Evolutionary conservation across 2,888 invertebrate genomes (phyloP), one percentile per base, ranked within the genome.

Genomic region (Unio pictorum): DNA sequence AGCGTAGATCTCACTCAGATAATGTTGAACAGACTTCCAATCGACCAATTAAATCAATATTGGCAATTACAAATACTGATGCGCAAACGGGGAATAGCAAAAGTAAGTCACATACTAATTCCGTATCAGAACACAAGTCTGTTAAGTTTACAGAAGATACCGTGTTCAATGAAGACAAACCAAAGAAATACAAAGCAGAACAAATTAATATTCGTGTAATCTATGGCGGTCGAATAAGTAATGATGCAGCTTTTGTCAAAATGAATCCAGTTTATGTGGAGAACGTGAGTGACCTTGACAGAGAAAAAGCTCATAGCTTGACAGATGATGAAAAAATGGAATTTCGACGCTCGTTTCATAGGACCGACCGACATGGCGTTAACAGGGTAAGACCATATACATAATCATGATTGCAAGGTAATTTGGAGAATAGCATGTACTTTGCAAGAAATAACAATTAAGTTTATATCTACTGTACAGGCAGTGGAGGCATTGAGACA

Each of bases 111-210:
- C 64, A 72, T 23, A 62, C 70, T 34, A 67, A 73, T 3, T 57
- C 64, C 26, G 77, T 73, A 67, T 78, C 78, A 17, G 83, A 83
- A 70, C 67, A 69, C 6, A 84, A 82, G 64, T 72, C 73, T 64
- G 84, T 84, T 54, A 82, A 81, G 23, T 84, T 84, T 72, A 78
- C 83, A 28, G 67, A 82, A 34, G 83, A 82, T 65, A 84, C 84
- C 23, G 79, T 83, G 45, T 83, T 83, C 61, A 83, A 83, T 73
- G 84, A 83, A 60, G 75, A 79, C 57, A 82, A 82, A 69, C 72
- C 74, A 61, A 81, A 78, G n/a, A 80, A 80, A 61, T 82, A 79
- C 68, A 78, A 77, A 68, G 70, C 79, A 59, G 83, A 84, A 61
- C 78, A 68, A 66, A 70, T 77, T 54, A 76, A 75, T 68, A 67